Evolutionary conservation across 1,140 invertebrate genomes (phyloP).

Genomic region (Diploscapter pachys): DNA sequence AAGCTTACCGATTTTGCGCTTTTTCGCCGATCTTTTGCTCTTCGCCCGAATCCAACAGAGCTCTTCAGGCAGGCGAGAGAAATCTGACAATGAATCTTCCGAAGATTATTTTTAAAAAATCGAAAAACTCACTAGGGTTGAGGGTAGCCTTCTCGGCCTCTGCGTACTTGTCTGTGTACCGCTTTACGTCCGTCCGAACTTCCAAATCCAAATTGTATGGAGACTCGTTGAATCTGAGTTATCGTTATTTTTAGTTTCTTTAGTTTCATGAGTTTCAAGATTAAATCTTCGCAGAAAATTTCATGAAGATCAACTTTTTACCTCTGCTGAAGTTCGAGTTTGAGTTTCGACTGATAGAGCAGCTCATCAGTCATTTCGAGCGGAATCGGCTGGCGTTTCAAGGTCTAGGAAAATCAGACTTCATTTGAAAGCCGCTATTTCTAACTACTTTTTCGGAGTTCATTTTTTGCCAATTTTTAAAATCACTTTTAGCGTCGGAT

Average conservation of each 20-base stretch:
- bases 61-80: conserved; percentile 16
- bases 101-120: background rate
- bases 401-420: conserved; percentile 1
- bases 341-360: conserved; percentile 15
- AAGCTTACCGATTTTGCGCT: background rate
- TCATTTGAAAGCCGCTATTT: background rate
- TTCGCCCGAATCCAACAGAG: conserved; percentile 9
- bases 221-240: background rate
- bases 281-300: background rate
- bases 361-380: conserved; percentile 21
- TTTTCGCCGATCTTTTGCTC: background rate
- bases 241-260: background rate
- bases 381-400: conserved; percentile 5
- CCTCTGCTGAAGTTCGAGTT: conserved; percentile 19
- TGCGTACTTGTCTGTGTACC: conserved; percentile 16
- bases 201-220: conserved; percentile 9
- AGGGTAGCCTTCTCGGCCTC: background rate
- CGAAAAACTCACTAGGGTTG: background rate
- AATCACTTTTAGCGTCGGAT: background rate
- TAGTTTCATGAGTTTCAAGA: background rate
- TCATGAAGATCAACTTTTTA: background rate
- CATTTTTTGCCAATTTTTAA: background rate
- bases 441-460: background rate
- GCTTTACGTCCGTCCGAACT: conserved; percentile 11
- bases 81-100: conserved; percentile 6